phyloP scores from a whole-genome alignment of 2,797 vertebrate species.

The Babyrousa celebensis region DNA sequence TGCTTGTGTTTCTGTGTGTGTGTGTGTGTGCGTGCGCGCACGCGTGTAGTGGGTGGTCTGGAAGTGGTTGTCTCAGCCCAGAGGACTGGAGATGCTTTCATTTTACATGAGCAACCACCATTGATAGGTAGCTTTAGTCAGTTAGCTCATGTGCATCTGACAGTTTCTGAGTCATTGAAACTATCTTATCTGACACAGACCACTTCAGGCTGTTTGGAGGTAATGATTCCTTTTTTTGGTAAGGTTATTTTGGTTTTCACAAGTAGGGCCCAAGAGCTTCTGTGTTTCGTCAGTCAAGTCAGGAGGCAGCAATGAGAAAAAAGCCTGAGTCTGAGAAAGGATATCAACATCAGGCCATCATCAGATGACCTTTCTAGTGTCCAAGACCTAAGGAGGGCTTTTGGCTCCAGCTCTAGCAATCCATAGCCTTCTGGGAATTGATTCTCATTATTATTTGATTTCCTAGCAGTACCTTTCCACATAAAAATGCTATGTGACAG shows the following conservation, averaged over 20 bases:
- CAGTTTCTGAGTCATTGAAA: slow-evolving; percentile 56
- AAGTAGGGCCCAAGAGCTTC: slow-evolving; percentile 14
- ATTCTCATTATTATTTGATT: slow-evolving; percentile 59
- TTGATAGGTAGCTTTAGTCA: not conserved
- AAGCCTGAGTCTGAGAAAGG: slow-evolving; percentile 35
- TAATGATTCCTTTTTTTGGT: slow-evolving; percentile 61
- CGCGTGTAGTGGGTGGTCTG: not conserved
- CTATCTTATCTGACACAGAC: not conserved
- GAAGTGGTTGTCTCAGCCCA: slow-evolving; percentile 37
- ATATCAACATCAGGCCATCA: not conserved
- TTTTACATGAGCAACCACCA: slow-evolving; percentile 1
- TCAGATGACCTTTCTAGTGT: not conserved
- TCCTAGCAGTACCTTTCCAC: slow-evolving; percentile 46
- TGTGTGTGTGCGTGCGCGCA: not conserved
- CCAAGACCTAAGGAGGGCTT: not conserved
- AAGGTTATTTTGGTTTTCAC: slow-evolving; percentile 69
- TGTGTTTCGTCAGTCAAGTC: slow-evolving; percentile 40
- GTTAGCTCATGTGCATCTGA: slow-evolving; percentile 29
- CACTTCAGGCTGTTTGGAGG: slow-evolving; percentile 43
- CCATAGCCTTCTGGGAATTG: slow-evolving; percentile 39
- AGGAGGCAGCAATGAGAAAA: slow-evolving; percentile 36
- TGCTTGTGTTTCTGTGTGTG: too few relatives aligned
- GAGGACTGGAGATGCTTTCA: slow-evolving; percentile 53
- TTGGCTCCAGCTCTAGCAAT: not conserved
- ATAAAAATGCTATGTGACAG: slow-evolving; percentile 29